Percentiles rank a stretch among this genome's conserved stretches.
These are phyloP conservation scores for Poecilia picta DNA, from an alignment of 2,797 vertebrate genomes.

Conservation along the genomic window DNA sequence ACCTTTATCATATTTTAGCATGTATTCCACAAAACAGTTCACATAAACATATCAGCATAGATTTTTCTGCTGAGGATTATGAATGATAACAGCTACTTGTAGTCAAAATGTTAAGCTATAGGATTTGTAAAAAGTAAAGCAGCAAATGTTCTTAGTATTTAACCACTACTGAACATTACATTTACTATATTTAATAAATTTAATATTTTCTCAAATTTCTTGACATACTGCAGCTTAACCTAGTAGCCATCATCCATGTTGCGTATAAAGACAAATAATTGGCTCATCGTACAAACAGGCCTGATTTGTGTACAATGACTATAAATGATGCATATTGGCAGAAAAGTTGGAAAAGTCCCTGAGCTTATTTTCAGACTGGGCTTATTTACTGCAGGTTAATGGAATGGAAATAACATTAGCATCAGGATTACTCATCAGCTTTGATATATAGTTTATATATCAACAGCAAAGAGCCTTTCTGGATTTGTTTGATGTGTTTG, in stretches of 20 bases:
- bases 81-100: not conserved
- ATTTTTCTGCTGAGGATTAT: not conserved
- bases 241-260: not conserved
- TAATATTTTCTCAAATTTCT: not conserved
- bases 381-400: slow-evolving; percentile 69
- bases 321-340: not conserved
- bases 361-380: slow-evolving; percentile 39
- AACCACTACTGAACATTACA: not conserved
- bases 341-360: slow-evolving; percentile 20
- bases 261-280: not conserved
- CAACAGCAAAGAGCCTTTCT: slow-evolving; percentile 16
- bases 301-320: not conserved
- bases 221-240: not conserved
- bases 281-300: not conserved
- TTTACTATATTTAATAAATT: not conserved
- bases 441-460: slow-evolving; percentile 32
- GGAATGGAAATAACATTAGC: slow-evolving; percentile 66
- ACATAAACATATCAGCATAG: not conserved
- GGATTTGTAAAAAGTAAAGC: not conserved
- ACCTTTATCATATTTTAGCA: not conserved
- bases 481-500: not conserved
- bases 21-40: not conserved
- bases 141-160: not conserved
- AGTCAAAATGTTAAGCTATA: not conserved
- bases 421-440: slow-evolving; percentile 57